phyloP scores from a whole-genome alignment of 2,113 vertebrate genomes.

The Petrocephalus zakoni region DNA sequence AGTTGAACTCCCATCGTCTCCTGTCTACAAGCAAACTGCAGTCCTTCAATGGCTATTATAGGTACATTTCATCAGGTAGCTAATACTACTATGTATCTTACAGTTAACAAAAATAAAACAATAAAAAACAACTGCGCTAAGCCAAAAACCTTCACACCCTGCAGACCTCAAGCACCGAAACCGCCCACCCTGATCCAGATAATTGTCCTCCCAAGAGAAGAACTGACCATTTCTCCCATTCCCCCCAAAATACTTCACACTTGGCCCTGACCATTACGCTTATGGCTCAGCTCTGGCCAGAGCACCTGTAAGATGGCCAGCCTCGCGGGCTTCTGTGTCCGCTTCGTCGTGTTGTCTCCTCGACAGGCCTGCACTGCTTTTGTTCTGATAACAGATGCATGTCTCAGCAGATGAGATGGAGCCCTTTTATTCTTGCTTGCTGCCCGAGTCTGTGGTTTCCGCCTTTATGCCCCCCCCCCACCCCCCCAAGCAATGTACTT shows the following conservation, averaged over 20 bases:
- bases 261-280: background rate
- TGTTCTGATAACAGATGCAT: background rate
- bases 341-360: background rate
- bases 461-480: background rate
- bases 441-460: background rate
- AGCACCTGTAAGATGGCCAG: background rate
- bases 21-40: background rate
- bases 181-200: background rate
- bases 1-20: background rate
- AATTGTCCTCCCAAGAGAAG: background rate
- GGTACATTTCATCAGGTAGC: background rate
- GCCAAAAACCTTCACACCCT: background rate
- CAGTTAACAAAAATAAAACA: background rate
- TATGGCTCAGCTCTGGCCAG: background rate
- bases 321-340: background rate
- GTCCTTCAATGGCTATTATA: background rate
- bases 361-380: background rate
- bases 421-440: background rate
- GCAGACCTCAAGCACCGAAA: background rate
- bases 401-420: background rate
- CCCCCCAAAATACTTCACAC: background rate
- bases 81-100: background rate
- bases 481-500: constrained; percentile 53
- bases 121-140: too few species aligned
- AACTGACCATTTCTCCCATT: background rate